phyloP scores from a whole-genome alignment of 2,113 vertebrate species.

The Ammodytes marinus region DNA sequence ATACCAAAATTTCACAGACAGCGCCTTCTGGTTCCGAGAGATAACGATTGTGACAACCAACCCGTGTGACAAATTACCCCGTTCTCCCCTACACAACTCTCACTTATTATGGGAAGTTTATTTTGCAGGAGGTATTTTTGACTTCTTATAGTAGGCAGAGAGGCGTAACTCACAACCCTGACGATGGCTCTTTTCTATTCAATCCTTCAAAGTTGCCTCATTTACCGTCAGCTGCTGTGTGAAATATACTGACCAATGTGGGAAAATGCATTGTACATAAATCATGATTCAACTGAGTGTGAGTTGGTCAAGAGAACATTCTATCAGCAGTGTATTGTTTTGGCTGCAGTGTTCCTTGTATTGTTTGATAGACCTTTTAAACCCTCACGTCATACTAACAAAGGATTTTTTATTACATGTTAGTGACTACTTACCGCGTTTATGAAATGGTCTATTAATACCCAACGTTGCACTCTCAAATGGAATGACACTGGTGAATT shows the following conservation, averaged over 20 bases:
- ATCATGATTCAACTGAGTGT: constrained; percentile 38
- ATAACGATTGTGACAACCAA: no score
- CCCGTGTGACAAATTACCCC: no score
- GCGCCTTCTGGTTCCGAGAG: no score
- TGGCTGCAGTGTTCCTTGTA: constrained; percentile 54
- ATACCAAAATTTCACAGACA: no score
- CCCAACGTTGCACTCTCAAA: not conserved
- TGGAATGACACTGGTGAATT: not conserved
- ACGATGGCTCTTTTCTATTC: not conserved
- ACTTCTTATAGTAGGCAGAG: not conserved
- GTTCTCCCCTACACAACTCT: not conserved
- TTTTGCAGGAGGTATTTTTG: not conserved
- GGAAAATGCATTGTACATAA: constrained; percentile 24
- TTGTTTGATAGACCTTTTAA: constrained; percentile 73
- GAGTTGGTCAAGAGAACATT: constrained; percentile 19
- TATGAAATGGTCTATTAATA: not conserved
- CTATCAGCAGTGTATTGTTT: constrained; percentile 54
- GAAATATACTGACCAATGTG: constrained; percentile 15
- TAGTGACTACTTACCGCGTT: no score
- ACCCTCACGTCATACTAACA: constrained; percentile 45
- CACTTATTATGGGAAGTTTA: not conserved
- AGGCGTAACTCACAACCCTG: not conserved
- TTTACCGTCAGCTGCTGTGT: not conserved
- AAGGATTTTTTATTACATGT: constrained; percentile 28
- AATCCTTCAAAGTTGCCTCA: constrained; percentile 6